These are phyloP conservation scores for Pachycephala philippinensis DNA, from an alignment of 2,113 vertebrate genomes.

Conservation along the genomic window DNA sequence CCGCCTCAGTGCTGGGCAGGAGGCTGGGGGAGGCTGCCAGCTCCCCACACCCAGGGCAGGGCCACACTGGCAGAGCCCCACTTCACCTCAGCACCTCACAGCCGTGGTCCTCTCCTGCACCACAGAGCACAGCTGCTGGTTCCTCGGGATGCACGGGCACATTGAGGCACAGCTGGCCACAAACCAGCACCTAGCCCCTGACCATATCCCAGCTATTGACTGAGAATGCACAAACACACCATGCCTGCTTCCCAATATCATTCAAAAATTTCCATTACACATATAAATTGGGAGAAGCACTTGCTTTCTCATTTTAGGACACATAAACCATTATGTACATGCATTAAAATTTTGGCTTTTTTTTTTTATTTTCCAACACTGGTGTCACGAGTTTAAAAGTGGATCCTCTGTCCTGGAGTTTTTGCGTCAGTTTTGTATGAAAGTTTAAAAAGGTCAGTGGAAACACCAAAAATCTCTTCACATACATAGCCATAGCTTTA, in stretches of 20 bases:
- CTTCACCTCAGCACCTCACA: fast-evolving
- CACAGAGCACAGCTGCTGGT: fast-evolving
- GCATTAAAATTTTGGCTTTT: not conserved
- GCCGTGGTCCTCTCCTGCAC: not conserved
- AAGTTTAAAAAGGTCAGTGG: not conserved
- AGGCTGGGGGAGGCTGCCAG: not conserved
- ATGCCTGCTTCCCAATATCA: not conserved
- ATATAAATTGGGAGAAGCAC: not conserved
- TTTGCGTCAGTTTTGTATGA: not conserved
- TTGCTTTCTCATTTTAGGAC: not conserved
- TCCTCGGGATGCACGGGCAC: not conserved
- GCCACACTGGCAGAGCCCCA: fast-evolving
- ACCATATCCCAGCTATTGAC: fast-evolving
- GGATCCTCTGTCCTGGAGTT: not conserved
- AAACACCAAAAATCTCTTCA: not conserved
- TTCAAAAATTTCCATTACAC: not conserved
- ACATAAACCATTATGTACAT: not conserved
- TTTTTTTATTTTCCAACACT: not conserved
- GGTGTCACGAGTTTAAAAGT: not conserved
- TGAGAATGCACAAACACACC: not conserved
- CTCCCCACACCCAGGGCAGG: not conserved
- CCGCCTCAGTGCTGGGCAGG: fast-evolving
- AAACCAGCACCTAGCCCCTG: too few relatives aligned
- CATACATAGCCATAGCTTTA: not conserved
- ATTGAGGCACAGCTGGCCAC: fast-evolving